Evolutionary conservation across 1,140 invertebrate species (phyloP), one percentile per base, ranked within the genome.

Genomic region (Saxidomus purpurata): DNA sequence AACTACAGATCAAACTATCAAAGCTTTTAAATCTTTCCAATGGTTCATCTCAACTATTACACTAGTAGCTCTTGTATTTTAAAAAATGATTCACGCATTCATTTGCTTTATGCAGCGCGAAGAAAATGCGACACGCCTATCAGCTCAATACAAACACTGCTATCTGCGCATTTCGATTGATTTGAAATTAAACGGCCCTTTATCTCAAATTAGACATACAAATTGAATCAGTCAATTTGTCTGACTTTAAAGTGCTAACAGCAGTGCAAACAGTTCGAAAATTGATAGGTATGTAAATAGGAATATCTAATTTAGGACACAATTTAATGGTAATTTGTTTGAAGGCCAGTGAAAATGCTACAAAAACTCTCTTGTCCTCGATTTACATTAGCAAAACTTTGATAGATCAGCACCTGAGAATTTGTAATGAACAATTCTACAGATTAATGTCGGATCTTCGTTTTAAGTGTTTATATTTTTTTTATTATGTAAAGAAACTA

Each of bases 171-270:
- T 69, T 43, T 43, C 38, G 61, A 83, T 83, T 83, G 8, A 83
- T 83, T 69, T 9, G 25, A 69, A 83, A 67, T 67, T 83, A 83
- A 67, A 83, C 63, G 40, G 38, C 59, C 13, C 25, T 34, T 83
- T 83, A 69, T 83, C 81, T 83, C 36, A 83, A 83, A 83, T 83
- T 22, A 69, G 17, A 47, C 25, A 49, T 52, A 28, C n/a, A 55
- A 52, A 79, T 55, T 38, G 31, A 79, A 79, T 36, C 31, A 52
- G 31, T 79, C 47, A 36, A 79, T 79, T 79, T 79, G 55, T 36
- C 8, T 49, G 71, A 28, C 71, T 43, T 79, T 52, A 19, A 79
- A 31, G 76, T 79, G 76, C 31, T 79, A 79, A 79, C 47, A 79
- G 47, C 76, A 52, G 15, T 17, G 49, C 31, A 52, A 79, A 79